Conservation (phyloP, 2,797 vertebrate species). For the Sternotherus odoratus region DNA sequence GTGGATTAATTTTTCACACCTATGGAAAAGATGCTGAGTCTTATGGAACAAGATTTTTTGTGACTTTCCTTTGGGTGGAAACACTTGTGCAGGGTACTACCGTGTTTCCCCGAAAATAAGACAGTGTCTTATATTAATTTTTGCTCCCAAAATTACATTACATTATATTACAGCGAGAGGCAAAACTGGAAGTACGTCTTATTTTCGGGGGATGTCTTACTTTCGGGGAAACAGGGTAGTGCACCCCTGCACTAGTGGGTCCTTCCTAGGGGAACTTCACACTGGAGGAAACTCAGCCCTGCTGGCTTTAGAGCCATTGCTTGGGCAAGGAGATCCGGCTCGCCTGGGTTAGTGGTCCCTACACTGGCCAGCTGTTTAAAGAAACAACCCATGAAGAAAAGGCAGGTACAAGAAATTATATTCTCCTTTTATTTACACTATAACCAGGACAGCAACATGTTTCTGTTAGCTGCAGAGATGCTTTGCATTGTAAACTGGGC, state of each 20-base stretch:
- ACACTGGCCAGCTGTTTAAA: neutral
- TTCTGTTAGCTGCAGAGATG: constrained; percentile 84
- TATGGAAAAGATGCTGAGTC: neutral
- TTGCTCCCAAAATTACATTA: too few relatives aligned
- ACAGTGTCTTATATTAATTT: too few relatives aligned
- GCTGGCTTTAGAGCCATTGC: fast-evolving
- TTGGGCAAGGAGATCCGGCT: neutral
- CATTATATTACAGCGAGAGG: too few relatives aligned
- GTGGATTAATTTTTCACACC: neutral
- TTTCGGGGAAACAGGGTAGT: too few relatives aligned
- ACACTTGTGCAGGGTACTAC: too few relatives aligned
- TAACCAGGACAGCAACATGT: constrained; percentile 49
- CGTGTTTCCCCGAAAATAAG: too few relatives aligned
- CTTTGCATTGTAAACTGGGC: constrained; percentile 89
- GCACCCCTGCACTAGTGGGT: too few relatives aligned
- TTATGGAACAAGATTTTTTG: neutral
- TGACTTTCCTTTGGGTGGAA: neutral
- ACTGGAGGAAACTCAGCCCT: fast-evolving
- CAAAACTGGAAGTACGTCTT: too few relatives aligned
- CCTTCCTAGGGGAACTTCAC: neutral
- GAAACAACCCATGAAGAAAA: neutral
- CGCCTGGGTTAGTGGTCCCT: neutral
- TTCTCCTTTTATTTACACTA: constrained; percentile 83
- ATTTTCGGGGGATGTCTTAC: too few relatives aligned
- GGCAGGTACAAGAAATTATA: constrained; percentile 45